Conservation (phyloP, 2,888 invertebrate species). For the Patella caerulea region DNA sequence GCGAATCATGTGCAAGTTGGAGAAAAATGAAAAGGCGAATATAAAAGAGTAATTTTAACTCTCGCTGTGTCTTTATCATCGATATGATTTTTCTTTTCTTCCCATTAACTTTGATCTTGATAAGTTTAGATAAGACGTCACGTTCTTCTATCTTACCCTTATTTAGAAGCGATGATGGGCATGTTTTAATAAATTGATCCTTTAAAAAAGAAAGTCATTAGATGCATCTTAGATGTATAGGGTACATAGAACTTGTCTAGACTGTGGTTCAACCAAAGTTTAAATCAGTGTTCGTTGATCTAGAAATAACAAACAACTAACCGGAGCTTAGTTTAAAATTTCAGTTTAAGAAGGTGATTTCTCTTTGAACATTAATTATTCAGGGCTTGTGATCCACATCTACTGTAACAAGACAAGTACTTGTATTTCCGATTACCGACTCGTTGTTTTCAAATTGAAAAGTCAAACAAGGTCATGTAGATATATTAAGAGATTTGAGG, state of each 20-base stretch:
- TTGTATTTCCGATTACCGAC: too few relatives aligned
- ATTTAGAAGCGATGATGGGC: too few relatives aligned
- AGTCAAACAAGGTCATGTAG: too few relatives aligned
- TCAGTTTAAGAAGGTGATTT: not conserved
- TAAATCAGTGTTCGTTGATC: conserved; percentile 2
- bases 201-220: conserved; percentile 9
- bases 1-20: conserved; percentile 1
- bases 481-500: too few relatives aligned
- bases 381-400: too few relatives aligned
- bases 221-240: not conserved
- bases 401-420: too few relatives aligned
- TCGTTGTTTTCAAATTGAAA: too few relatives aligned
- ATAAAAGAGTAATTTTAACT: not conserved
- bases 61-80: not conserved
- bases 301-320: conserved; percentile 9
- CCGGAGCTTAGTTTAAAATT: not conserved
- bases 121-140: conserved; percentile 7
- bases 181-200: conserved; percentile 1
- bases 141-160: not conserved
- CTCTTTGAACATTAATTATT: too few relatives aligned
- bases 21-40: not conserved
- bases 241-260: not conserved
- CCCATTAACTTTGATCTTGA: conserved; percentile 6
- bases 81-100: conserved; percentile 3
- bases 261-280: conserved; percentile 8